These are phyloP conservation scores for Musca vetustissima DNA, from an alignment of 1,140 invertebrate species.

Conservation along the genomic window DNA sequence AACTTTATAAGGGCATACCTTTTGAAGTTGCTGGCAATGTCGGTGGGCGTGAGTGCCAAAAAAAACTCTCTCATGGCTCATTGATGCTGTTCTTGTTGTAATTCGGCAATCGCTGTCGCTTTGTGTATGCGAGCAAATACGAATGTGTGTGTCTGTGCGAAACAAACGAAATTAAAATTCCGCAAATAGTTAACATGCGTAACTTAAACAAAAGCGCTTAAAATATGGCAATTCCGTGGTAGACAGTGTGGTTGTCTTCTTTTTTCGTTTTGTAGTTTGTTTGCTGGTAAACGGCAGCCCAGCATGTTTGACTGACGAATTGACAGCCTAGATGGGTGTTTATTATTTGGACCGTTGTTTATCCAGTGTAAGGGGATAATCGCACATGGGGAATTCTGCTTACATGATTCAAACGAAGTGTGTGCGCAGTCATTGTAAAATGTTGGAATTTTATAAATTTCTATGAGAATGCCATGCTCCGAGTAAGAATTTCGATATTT, in stretches of 20 bases:
- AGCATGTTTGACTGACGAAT: too few relatives aligned
- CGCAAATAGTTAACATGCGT: constrained; percentile 17
- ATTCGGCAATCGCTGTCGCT: not conserved
- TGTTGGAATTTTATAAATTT: too few relatives aligned
- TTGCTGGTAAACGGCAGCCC: too few relatives aligned
- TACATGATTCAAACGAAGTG: too few relatives aligned
- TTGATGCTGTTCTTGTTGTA: not conserved
- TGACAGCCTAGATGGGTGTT: too few relatives aligned
- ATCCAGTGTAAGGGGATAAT: too few relatives aligned
- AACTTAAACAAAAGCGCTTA: constrained; percentile 20
- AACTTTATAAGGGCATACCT: constrained; percentile 14
- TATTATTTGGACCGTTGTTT: too few relatives aligned
- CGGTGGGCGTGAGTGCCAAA: not conserved
- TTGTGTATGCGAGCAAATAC: not conserved
- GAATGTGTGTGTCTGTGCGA: constrained; percentile 12
- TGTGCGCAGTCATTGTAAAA: too few relatives aligned
- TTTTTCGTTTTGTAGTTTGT: constrained; percentile 1
- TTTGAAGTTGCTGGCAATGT: not conserved
- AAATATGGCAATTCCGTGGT: constrained; percentile 21
- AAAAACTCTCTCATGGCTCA: not conserved
- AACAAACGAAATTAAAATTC: constrained; percentile 20
- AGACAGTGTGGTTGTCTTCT: constrained; percentile 9
- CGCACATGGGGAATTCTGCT: too few relatives aligned
- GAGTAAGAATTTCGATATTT: too few relatives aligned
- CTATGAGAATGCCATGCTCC: too few relatives aligned